These are phyloP conservation scores for Drosophila cognata DNA, from an alignment of 2,888 invertebrate species.

Conservation along the genomic window DNA sequence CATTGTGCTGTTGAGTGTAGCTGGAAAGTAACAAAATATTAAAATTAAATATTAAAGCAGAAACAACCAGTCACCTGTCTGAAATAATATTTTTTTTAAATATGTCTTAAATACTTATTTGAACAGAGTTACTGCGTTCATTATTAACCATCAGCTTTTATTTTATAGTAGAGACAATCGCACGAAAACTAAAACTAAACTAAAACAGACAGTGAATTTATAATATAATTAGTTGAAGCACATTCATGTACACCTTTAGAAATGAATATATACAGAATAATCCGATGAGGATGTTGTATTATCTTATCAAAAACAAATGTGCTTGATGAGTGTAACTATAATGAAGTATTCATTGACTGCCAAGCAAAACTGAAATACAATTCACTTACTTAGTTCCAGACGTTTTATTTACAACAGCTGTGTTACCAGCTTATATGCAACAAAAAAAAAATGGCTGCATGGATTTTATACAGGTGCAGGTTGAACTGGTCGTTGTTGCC, in stretches of 20 bases:
- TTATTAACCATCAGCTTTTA: neutral
- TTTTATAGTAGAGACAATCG: neutral
- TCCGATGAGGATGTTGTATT: neutral
- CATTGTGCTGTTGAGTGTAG: conserved; percentile 40
- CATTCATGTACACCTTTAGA: neutral
- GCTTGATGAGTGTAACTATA: neutral
- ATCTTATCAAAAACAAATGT: neutral
- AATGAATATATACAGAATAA: neutral
- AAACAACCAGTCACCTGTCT: conserved; percentile 17
- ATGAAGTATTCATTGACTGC: neutral
- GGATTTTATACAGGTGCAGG: neutral
- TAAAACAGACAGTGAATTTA: neutral
- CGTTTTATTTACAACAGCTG: neutral
- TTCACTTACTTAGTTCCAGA: neutral
- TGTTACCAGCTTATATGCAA: neutral
- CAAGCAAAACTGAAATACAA: neutral
- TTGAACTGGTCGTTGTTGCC: conserved; percentile 5
- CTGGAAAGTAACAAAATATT: conserved; percentile 4
- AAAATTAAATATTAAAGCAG: neutral
- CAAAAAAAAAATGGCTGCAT: neutral
- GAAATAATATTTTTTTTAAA: neutral
- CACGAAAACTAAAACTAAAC: neutral
- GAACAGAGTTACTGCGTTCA: neutral
- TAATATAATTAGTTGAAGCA: neutral
- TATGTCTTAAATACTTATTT: neutral